Evolutionary conservation across 2,797 vertebrate genomes (phyloP), one percentile per base, ranked within the genome.

Genomic region (Tragopan temminckii): DNA sequence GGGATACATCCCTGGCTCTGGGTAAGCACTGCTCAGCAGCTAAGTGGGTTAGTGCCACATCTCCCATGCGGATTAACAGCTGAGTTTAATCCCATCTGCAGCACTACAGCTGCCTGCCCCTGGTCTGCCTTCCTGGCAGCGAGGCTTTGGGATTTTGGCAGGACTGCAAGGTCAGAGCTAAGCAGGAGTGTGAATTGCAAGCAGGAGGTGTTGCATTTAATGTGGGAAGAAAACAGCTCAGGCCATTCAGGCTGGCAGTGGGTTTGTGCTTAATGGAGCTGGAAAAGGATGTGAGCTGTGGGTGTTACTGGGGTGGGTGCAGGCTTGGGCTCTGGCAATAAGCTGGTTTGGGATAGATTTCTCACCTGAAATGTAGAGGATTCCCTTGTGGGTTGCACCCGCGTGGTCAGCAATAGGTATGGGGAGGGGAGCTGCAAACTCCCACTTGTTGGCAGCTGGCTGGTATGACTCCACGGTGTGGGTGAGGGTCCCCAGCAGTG

Each of bases 321-420:
- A 80, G 81, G 69, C 29, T 80, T 50, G 38, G 69, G 6, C 55
- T 52, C 45, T 50, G 64, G 59, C 35, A 81, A 66, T 7, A 12
- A 1, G 11, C 42, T 68, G 17, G 31, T 71, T 68, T 53, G 50
- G 38, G 19, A 23, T 19, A 13, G 42, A 20, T 38, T 7, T 23
- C 1, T 94, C 70, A 97, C 96, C 96, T 95, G 97, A 94, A 46
- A 97, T 83, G 18, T 97, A 97, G 58, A 98, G 90, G 72, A 97
- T 97, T 67, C 96, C 97, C 67, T 76, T 83, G 63, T 97, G 96
- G 18, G 90, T 95, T 7, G 97, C 81, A 46, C 97, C 96, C 5
- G 95, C 80, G 0, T 97, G 97, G 45, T 98, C 97, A 16, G 97
- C 97, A 58, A 97, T 48, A 1, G 97, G 91, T 6, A 13, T 3